Evolutionary conservation across 2,797 vertebrate species (phyloP), one percentile per base, ranked within the genome.

Genomic region (Meda fulgida): DNA sequence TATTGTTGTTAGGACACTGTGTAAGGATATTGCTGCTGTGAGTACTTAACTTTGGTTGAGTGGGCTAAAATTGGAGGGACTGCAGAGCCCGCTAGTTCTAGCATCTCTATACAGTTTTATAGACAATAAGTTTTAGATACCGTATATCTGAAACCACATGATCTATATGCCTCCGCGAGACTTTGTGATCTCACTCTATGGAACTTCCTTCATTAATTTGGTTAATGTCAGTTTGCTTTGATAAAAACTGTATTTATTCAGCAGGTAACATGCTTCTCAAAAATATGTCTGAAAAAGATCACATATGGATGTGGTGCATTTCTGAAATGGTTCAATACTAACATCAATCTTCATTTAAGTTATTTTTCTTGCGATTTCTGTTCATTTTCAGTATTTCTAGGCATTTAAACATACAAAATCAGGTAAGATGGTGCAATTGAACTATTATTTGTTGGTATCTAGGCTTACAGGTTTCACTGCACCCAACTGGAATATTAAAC

Each of bases 401-500:
- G 19, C 26, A 69, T 31, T 31, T 6, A 26, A 77, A 55, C 14
- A 16, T 31, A 18, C 36, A 58, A 34, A 53, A 69, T 55, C 8
- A 19, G 48, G 34, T 8, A 53, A 51, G 21, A 40, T 31, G 3
- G 10, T 10, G 1, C 18, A 53, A 55, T 66, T 18, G 4, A 43
- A 55, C n/a, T 58, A 40, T 29, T n/a, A n/a, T n/a, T n/a, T n/a
- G n/a, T n/a, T 23, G 13, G 2, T 48, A 16, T 40, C 13, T 31
- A 31, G 21, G 21, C 53, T 48, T 73, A 73, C 66, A 71, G 66
- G 16, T 79, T 79, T 63, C 29, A 21, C 40, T 19, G n/a, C 55
- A 71, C 81, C 72, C 65, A 14, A 58, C 16, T 43, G 51, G 77
- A 69, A 88, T 86, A 70, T 72, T 60, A 78, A 78, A 60, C 36